Conservation (phyloP, 2,797 vertebrate species). For the Sus cebifrons region DNA sequence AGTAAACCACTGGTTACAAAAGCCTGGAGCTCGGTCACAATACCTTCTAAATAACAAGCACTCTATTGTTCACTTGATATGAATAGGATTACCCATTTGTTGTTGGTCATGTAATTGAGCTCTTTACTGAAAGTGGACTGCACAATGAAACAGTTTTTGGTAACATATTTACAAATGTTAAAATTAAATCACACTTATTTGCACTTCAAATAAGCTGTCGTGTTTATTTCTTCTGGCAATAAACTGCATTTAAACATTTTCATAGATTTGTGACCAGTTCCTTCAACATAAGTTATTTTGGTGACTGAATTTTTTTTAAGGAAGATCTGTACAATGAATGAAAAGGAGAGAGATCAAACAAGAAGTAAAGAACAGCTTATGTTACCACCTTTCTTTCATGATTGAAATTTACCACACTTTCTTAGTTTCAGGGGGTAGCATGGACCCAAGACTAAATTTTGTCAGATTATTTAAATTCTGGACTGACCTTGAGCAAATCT, state of each 20-base stretch:
- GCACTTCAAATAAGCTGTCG: constrained; percentile 25
- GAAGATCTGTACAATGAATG: neutral
- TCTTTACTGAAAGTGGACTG: constrained; percentile 5
- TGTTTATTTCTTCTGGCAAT: constrained; percentile 59
- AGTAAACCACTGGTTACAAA: neutral
- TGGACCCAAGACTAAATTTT: neutral
- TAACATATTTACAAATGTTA: constrained; percentile 52
- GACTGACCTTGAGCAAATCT: neutral
- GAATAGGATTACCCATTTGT: neutral
- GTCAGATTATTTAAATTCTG: constrained; percentile 43
- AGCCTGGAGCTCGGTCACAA: neutral
- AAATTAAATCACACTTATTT: constrained; percentile 35
- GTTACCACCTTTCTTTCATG: neutral
- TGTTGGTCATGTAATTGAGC: neutral
- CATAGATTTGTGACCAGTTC: neutral
- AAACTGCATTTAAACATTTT: constrained; percentile 16
- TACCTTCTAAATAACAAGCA: constrained; percentile 18
- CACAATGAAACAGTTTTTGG: neutral
- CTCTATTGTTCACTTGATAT: neutral
- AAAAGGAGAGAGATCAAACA: neutral
- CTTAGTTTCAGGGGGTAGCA: neutral
- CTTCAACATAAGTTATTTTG: constrained; percentile 51
- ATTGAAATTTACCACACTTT: neutral
- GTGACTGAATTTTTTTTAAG: constrained; percentile 5
- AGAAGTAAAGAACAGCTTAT: neutral